Evolutionary conservation across 1,140 invertebrate species (phyloP), one percentile per base, ranked within the genome.

Genomic region (Gonioctena quinquepunctata): DNA sequence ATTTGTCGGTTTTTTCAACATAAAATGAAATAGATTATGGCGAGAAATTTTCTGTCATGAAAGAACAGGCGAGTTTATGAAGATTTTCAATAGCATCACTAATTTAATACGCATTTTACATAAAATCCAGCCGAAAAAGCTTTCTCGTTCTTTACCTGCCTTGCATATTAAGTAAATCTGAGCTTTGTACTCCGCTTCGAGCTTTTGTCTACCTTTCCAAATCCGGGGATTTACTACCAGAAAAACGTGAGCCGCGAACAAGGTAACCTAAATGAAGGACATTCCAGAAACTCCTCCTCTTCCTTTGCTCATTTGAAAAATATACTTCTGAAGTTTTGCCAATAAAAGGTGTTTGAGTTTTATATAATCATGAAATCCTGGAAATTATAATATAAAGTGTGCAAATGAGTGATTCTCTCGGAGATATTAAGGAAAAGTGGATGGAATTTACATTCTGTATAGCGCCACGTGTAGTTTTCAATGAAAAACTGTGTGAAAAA

Each of bases 121-220:
- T 54, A 23, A 54, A 54, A 54, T 54, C 52, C 52, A n/a, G n/a
- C 52, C 52, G 19, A 54, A 54, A 54, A 54, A 54, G 18, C 52
- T 54, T 54, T 54, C 19, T 18, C 22, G 52, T 21, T 54, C 19
- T 11, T 8, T 54, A 54, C 60, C 21, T 62, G 27, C n/a, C 26
- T 33, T 62, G 60, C 60, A 62, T 62, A 62, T 62, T 62, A 42
- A 62, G 21, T 48, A 62, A 62, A 62, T 33, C 60, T 62, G 60
- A 62, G 60, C 60, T 42, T 62, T 62, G 21, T 62, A 62, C 60
- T 62, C 22, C 33, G 60, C 60, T 62, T 62, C 60, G 23, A 48
- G 60, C 60, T 62, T 59, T 48, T 42, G 60, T 62, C 60, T 62
- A 62, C 60, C 33, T 62, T 22, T 21, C 60, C 33, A 62, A 62